Evolutionary conservation across 1,140 invertebrate species (phyloP), one percentile per base, ranked within the genome.

Genomic region (Drosophila orena): DNA sequence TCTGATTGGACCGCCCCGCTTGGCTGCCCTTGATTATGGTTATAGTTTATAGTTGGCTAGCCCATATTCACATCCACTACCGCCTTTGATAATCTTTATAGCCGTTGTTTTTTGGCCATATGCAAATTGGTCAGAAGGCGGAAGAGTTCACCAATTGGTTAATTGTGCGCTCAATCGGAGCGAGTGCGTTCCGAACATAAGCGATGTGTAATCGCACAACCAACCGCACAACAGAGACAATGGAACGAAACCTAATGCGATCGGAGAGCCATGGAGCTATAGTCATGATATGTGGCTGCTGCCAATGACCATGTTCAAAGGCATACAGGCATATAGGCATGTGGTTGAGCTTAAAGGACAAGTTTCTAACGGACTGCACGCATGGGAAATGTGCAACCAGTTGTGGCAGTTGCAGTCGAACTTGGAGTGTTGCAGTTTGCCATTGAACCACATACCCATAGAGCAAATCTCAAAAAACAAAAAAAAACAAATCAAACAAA

Each of bases 351-450:
- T 72, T 44, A 85, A 88, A 88, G 83, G 83, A 88, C 83, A 88
- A 88, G 83, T 88, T 86, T 80, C 55, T 55, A 79, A 62, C 62
- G 70, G 77, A 88, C 66, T 73, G 79, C 71, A 88, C 83, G 83
- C 83, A 88, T 88, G 84, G 84, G 84, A 89, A 89, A 84, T 88
- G 59, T 79, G 83, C 84, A 88, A 89, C 84, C 84, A 84, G 84
- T 83, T 88, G 79, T 52, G 46, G 65, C 46, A 65, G 52, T 74
- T 54, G 58, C 40, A 47, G 35, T 66, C 66, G 30, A 7, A 30
- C 30, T 30, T 30, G 30, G 30, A 30, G 30, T 30, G 7, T 30
- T 30, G 73, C 50, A 34, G 38, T 61, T 89, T 88, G 83, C 83
- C 84, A 88, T 88, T 88, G 84, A 88, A 88, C 84, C 84, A 88